Evolutionary conservation across 2,888 invertebrate species (phyloP).

Genomic region (Dicroscelio sp.): DNA sequence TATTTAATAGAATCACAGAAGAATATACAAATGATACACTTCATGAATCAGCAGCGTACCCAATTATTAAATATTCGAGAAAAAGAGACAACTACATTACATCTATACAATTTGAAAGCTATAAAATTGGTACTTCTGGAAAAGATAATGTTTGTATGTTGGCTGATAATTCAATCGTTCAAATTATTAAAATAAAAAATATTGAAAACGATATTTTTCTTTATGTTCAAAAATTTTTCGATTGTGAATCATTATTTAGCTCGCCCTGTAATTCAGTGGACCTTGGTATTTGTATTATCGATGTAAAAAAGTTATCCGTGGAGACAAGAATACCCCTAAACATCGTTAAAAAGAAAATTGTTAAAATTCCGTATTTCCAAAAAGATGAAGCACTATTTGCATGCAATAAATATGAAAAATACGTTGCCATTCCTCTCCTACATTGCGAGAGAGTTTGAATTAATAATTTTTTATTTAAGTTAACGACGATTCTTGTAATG

Average conservation of each 20-base stretch:
- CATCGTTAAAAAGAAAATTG: too few species aligned
- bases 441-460: too few species aligned
- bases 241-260: not conserved
- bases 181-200: not conserved
- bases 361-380: too few species aligned
- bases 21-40: not conserved
- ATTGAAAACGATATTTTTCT: not conserved
- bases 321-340: too few species aligned
- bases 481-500: too few species aligned
- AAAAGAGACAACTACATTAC: not conserved
- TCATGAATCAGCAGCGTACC: not conserved
- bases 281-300: too few species aligned
- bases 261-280: not conserved
- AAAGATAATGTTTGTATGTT: not conserved
- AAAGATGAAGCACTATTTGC: too few species aligned
- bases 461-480: too few species aligned
- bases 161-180: not conserved
- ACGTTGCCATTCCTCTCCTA: too few species aligned
- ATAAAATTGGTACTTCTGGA: not conserved
- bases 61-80: not conserved
- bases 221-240: not conserved
- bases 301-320: too few species aligned
- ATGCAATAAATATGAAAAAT: too few species aligned
- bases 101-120: not conserved
- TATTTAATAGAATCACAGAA: not conserved